Base-by-base conservation (phyloP, 2,888 invertebrate genomes). In the Scrobipalpa atriplicella region DNA sequence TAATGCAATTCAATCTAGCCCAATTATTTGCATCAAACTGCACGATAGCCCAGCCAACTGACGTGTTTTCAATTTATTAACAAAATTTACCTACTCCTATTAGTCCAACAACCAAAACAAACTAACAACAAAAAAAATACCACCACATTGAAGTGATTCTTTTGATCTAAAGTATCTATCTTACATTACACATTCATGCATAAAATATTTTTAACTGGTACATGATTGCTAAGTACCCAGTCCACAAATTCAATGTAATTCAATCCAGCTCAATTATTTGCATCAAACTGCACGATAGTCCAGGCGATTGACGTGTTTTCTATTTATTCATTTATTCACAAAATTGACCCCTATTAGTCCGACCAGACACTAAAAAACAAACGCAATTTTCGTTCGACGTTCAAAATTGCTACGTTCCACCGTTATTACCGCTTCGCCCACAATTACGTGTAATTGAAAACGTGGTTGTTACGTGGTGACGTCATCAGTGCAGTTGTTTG, bases 361-460 rank as follows among this genome's bases (percentile, higher is more conserved):
- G 54, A 56, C 36, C 58, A 69, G 67, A 69, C 69, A 67, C 41
- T 67, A 65, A 67, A 89, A 89, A 89, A 87, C 86, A 89, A 87
- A 87, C 80, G 78, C 81, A 85, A 89, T 89, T 89, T 88, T 80
- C 81, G 79, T 83, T 82, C 81, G 81, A 75, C 76, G 80, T 80
- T 79, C 81, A 75, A 87, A 90, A 90, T 90, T 87, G 86, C 82
- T 75, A 80, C 80, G 79, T 79, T 75, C 82, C 75, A 73, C 68
- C 77, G 83, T 83, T 86, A 89, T 89, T 89, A 88, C 81, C 78
- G 87, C 82, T 82, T 82, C 78, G 77, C 82, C 84, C 85, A 83
- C 88, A 89, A 90, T 91, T 89, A 90, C 82, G 72, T 82, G 90
- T 89, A 91, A 92, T 92, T 91, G 91, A 91, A 91, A 89, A 87